These are phyloP conservation scores for Fringilla coelebs DNA, from an alignment of 2,797 vertebrate genomes.

Conservation along the genomic window DNA sequence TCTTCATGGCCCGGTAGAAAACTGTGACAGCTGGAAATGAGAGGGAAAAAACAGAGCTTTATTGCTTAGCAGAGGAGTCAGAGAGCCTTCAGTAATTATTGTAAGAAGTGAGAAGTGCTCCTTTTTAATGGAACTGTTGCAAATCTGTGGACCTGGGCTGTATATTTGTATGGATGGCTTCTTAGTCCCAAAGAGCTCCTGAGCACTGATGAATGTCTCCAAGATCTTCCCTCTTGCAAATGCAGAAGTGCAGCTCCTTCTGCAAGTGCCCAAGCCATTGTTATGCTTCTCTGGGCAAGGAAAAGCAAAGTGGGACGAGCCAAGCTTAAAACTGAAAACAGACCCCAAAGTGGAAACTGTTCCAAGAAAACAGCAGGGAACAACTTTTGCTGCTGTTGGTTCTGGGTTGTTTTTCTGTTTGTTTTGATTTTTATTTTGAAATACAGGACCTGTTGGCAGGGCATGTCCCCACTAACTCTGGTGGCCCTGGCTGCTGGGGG, in stretches of 20 bases:
- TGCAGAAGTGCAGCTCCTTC: background rate
- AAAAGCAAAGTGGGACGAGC: background rate
- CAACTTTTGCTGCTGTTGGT: background rate
- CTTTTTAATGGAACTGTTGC: background rate
- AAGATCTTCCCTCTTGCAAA: background rate
- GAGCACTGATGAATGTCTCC: background rate
- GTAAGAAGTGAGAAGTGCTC: background rate
- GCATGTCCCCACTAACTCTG: fast-evolving
- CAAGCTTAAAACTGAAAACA: background rate
- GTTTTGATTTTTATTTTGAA: background rate
- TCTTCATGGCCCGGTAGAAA: background rate
- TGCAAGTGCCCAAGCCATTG: background rate
- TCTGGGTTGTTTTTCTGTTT: background rate
- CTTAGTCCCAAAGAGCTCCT: background rate
- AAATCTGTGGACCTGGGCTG: background rate
- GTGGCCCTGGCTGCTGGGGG: fast-evolving
- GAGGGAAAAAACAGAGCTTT: background rate
- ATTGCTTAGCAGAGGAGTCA: background rate
- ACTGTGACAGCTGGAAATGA: background rate
- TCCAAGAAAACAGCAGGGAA: background rate
- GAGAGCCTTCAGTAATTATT: background rate
- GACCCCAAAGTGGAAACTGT: background rate
- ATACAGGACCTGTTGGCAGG: too few species aligned
- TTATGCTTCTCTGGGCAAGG: background rate
- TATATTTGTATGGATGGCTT: fast-evolving